Conservation (phyloP, 2,113 vertebrate species). For the pig (Sus scrofa) region DNA sequence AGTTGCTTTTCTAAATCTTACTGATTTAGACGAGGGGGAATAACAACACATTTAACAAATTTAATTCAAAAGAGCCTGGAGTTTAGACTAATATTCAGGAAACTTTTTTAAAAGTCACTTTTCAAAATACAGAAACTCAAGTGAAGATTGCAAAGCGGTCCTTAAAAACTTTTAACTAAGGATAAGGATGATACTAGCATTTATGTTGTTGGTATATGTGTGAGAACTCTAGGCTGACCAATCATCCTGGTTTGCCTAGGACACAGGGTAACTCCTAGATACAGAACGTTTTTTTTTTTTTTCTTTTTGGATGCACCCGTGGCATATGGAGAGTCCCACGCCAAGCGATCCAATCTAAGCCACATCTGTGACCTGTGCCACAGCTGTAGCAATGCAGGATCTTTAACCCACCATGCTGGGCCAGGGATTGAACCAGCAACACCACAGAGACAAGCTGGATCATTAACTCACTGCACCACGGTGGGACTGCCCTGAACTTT, state of each 20-base stretch:
- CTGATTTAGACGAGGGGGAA: background rate
- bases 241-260: rapidly evolving
- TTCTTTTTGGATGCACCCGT: background rate
- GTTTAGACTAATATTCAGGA: slow-evolving; percentile 37
- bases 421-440: too few species aligned
- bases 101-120: background rate
- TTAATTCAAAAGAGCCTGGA: background rate
- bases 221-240: background rate
- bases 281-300: background rate
- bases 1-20: background rate
- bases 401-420: too few species aligned
- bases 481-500: background rate
- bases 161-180: background rate
- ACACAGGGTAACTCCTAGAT: background rate
- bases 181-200: background rate
- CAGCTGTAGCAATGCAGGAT: too few species aligned
- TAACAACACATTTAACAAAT: background rate
- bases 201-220: background rate
- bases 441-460: too few species aligned
- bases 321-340: too few species aligned
- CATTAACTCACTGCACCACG: too few species aligned
- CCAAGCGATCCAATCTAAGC: too few species aligned
- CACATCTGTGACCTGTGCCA: too few species aligned
- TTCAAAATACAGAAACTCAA: slow-evolving; percentile 31
- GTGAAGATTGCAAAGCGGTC: background rate